These are phyloP conservation scores for Anisognathus igniventris DNA, from an alignment of 2,797 vertebrate species.

Conservation along the genomic window DNA sequence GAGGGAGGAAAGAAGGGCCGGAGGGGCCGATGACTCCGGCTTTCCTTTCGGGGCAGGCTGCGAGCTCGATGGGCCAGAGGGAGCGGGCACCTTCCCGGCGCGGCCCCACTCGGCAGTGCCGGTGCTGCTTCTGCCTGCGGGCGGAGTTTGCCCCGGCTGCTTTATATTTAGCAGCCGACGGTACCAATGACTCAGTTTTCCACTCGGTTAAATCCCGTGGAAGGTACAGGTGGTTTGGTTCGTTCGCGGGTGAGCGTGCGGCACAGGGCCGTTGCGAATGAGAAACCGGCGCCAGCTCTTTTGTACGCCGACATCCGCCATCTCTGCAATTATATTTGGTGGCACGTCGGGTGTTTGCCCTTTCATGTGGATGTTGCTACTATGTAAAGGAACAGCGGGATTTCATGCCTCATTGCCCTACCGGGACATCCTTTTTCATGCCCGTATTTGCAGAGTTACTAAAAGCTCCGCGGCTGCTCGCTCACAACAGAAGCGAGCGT, in stretches of 20 bases:
- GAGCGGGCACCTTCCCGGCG: background rate
- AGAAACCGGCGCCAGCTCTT: background rate
- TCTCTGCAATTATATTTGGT: background rate
- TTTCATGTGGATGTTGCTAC: constrained; percentile 48
- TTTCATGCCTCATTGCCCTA: constrained; percentile 56
- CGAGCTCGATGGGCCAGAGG: background rate
- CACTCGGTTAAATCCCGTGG: background rate
- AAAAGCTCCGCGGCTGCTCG: background rate
- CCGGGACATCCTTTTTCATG: constrained; percentile 51
- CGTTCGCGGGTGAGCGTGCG: background rate
- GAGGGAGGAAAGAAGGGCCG: background rate
- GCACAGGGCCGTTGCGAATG: background rate
- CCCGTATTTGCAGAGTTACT: constrained; percentile 5
- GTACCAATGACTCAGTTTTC: background rate
- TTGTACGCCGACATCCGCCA: background rate
- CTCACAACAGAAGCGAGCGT: background rate
- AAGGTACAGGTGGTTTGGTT: background rate
- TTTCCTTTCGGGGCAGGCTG: background rate
- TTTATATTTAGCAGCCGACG: background rate
- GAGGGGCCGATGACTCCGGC: background rate
- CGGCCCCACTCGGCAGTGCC: background rate
- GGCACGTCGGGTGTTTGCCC: constrained; percentile 1
- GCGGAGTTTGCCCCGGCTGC: background rate
- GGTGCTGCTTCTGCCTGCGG: background rate
- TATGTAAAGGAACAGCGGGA: constrained; percentile 32